Percentiles rank a stretch among this genome's conserved stretches.
Evolutionary conservation across 1,140 invertebrate species (phyloP).

Genomic region (Bombus confusus): DNA sequence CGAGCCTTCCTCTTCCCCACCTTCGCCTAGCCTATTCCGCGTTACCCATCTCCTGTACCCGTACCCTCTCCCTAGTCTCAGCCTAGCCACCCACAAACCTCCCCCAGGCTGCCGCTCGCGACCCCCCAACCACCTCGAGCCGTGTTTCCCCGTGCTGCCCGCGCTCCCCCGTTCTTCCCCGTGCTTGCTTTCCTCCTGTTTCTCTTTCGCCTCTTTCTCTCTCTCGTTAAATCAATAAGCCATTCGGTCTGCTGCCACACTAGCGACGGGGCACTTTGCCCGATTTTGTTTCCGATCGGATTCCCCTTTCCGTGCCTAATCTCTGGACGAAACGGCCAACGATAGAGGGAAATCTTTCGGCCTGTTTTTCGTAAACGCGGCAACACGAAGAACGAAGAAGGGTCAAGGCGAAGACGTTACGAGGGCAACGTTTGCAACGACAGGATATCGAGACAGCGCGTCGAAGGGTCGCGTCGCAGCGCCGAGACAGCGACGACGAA

Average conservation of each 20-base stretch:
- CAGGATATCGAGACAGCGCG: no score
- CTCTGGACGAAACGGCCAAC: background rate
- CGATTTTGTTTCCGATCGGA: constrained; percentile 47
- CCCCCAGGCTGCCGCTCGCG: background rate
- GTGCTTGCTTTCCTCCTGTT: constrained; percentile 10
- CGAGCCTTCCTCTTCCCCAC: constrained; percentile 13
- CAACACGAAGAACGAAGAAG: background rate
- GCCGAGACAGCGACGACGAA: background rate
- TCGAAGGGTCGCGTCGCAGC: no score
- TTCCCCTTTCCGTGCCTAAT: background rate
- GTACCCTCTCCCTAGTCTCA: constrained; percentile 33
- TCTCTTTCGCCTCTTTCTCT: constrained; percentile 36
- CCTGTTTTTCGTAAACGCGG: background rate
- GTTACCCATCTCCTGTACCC: constrained; percentile 41
- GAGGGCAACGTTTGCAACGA: background rate
- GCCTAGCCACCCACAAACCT: constrained; percentile 32
- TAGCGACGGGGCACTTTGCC: constrained; percentile 34
- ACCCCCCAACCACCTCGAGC: background rate
- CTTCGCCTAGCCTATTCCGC: constrained; percentile 35
- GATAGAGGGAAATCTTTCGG: background rate
- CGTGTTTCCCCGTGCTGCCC: background rate
- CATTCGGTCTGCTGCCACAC: constrained; percentile 50
- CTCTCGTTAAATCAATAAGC: constrained; percentile 54
- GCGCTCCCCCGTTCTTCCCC: background rate
- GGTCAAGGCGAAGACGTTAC: background rate